phyloP scores from a whole-genome alignment of 1,140 invertebrate genomes.

The Maconellicoccus hirsutus region DNA sequence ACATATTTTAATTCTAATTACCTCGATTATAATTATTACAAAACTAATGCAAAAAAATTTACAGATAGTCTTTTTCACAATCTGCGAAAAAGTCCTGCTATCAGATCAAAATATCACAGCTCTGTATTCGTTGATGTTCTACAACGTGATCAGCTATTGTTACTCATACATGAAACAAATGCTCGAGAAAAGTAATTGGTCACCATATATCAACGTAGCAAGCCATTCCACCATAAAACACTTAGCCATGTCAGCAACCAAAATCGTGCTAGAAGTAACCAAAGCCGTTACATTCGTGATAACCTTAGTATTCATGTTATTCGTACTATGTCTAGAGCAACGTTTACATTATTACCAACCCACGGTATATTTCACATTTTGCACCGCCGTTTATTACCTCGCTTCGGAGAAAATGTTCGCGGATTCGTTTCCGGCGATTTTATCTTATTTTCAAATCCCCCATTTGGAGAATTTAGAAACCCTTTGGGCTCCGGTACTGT shows the following conservation, averaged over 20 bases:
- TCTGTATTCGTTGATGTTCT: conserved; percentile 67
- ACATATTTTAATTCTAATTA: no score
- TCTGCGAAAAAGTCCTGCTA: conserved; percentile 52
- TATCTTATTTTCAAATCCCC: conserved; percentile 45
- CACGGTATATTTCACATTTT: conserved; percentile 45
- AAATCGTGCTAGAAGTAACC: conserved; percentile 68
- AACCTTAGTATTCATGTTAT: conserved; percentile 61
- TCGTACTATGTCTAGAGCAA: conserved; percentile 61
- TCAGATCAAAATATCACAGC: conserved; percentile 49
- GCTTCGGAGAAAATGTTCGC: conserved; percentile 59
- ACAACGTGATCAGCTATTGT: conserved; percentile 65
- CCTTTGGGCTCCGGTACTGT: conserved; percentile 50
- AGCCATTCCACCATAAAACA: conserved; percentile 59
- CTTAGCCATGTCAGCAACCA: conserved; percentile 66
- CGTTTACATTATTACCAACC: conserved; percentile 60
- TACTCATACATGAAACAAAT: conserved; percentile 59
- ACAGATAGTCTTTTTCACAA: conserved; percentile 56
- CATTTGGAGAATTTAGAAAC: conserved; percentile 51
- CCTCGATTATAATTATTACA: no score
- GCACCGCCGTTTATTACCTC: conserved; percentile 57
- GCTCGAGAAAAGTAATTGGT: conserved; percentile 61
- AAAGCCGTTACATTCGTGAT: conserved; percentile 68
- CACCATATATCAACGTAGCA: conserved; percentile 56
- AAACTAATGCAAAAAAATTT: no score
- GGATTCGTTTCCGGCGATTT: conserved; percentile 45